phyloP scores from a whole-genome alignment of 2,888 invertebrate genomes.

The Cremastinae sp. region DNA sequence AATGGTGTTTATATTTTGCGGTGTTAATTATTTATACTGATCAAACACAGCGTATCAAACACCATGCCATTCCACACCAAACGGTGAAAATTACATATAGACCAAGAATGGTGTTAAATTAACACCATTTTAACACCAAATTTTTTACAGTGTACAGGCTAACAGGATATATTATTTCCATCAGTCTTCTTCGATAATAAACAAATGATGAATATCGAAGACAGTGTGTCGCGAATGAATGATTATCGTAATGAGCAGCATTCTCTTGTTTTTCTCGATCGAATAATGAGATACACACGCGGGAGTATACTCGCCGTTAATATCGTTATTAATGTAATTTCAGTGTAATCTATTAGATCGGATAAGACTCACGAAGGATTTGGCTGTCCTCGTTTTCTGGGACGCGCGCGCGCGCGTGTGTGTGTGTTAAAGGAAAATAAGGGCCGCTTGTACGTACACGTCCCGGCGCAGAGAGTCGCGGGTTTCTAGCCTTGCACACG shows the following conservation, averaged over 20 bases:
- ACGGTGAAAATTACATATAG: too few relatives aligned
- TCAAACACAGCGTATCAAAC: too few relatives aligned
- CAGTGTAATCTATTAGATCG: constrained; percentile 33
- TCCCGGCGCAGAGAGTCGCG: background rate
- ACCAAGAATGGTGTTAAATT: too few relatives aligned
- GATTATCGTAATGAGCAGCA: constrained; percentile 19
- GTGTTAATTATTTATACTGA: too few relatives aligned
- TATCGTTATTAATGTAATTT: constrained; percentile 43
- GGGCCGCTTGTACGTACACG: background rate
- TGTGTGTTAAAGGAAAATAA: constrained; percentile 30
- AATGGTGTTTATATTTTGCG: too few relatives aligned
- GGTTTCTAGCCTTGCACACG: background rate
- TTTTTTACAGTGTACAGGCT: too few relatives aligned
- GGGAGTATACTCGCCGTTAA: constrained; percentile 14
- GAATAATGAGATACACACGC: constrained; percentile 13
- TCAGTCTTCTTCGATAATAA: too few relatives aligned
- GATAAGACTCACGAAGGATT: constrained; percentile 22
- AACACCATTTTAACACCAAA: too few relatives aligned
- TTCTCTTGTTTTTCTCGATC: background rate
- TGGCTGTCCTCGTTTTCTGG: background rate
- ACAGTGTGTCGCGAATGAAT: background rate
- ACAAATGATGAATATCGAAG: background rate
- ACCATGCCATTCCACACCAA: too few relatives aligned
- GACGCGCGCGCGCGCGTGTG: too few relatives aligned
- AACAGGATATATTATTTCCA: too few relatives aligned